Conservation (phyloP, 2,888 invertebrate genomes). For the Trichopria drosophilae region DNA sequence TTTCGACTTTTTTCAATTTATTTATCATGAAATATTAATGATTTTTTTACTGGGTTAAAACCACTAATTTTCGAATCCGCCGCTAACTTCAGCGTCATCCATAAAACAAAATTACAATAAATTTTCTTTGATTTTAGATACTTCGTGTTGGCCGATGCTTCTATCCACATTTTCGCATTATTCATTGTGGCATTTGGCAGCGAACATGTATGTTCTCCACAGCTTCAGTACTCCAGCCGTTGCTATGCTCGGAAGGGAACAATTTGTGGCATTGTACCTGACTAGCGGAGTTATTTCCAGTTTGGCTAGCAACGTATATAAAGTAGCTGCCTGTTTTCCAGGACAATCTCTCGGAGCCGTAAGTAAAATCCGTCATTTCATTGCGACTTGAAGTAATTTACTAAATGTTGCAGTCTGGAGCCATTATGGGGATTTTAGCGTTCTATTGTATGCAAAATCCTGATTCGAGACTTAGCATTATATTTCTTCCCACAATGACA, state of each 20-base stretch:
- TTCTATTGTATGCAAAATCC: constrained; percentile 88
- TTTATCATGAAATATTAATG: too few relatives aligned
- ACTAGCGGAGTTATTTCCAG: constrained; percentile 87
- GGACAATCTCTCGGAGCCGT: constrained; percentile 91
- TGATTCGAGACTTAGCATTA: constrained; percentile 82
- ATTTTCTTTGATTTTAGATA: constrained; percentile 61
- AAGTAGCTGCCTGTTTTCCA: constrained; percentile 69
- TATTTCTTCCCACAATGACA: constrained; percentile 85
- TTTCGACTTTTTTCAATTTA: too few relatives aligned
- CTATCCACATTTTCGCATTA: constrained; percentile 95
- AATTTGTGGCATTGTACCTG: constrained; percentile 88
- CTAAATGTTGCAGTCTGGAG: constrained; percentile 77
- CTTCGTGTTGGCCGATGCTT: constrained; percentile 84
- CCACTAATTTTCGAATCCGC: too few relatives aligned
- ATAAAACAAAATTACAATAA: constrained; percentile 10
- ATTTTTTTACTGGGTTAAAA: too few relatives aligned
- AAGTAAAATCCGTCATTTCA: constrained; percentile 57
- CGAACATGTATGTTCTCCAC: constrained; percentile 96
- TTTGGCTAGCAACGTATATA: constrained; percentile 80
- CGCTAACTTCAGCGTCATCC: neutral
- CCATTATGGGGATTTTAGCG: constrained; percentile 87
- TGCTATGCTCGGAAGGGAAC: constrained; percentile 81
- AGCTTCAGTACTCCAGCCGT: constrained; percentile 76
- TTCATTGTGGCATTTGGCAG: constrained; percentile 80
- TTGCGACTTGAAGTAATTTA: constrained; percentile 19